Percentiles rank a stretch among this genome's conserved stretches.
Conservation (phyloP, 2,888 invertebrate species). For the Anagyrus pseudococci region DNA sequence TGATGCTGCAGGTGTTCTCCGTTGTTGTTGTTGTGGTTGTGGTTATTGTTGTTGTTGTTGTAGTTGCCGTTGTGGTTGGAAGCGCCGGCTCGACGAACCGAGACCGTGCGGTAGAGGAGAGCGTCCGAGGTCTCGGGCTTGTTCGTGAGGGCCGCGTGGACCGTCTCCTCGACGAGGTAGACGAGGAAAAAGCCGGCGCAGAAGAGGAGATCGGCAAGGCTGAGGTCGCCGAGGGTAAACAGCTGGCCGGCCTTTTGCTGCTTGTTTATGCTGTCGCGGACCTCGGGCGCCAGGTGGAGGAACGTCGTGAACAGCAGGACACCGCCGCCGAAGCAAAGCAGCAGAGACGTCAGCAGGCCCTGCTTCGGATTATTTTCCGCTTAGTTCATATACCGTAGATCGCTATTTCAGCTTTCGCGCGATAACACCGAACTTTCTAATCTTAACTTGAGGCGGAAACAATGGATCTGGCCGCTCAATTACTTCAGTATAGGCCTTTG, state of each 20-base stretch:
- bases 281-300: conserved; percentile 71
- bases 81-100: conserved; percentile 64
- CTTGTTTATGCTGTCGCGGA: conserved; percentile 66
- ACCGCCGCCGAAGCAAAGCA: conserved; percentile 72
- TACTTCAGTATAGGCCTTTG: too few species aligned
- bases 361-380: too few species aligned
- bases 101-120: conserved; percentile 65
- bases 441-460: too few species aligned
- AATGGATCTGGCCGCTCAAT: too few species aligned
- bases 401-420: too few species aligned
- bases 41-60: conserved; percentile 40
- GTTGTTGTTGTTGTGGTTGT: conserved; percentile 35
- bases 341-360: conserved; percentile 66
- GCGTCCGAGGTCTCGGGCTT: conserved; percentile 59
- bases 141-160: conserved; percentile 65
- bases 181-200: conserved; percentile 72
- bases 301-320: conserved; percentile 72
- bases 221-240: conserved; percentile 61
- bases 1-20: conserved; percentile 38
- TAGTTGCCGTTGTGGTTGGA: conserved; percentile 45
- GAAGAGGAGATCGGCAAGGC: conserved; percentile 68
- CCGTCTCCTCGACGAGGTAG: conserved; percentile 70
- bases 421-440: too few species aligned
- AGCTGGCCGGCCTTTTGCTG: conserved; percentile 62
- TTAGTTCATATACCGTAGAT: too few species aligned